Percentiles rank a stretch among this genome's conserved stretches.
phyloP scores from a whole-genome alignment of 2,113 vertebrate species.

The Trichechus manatus region DNA sequence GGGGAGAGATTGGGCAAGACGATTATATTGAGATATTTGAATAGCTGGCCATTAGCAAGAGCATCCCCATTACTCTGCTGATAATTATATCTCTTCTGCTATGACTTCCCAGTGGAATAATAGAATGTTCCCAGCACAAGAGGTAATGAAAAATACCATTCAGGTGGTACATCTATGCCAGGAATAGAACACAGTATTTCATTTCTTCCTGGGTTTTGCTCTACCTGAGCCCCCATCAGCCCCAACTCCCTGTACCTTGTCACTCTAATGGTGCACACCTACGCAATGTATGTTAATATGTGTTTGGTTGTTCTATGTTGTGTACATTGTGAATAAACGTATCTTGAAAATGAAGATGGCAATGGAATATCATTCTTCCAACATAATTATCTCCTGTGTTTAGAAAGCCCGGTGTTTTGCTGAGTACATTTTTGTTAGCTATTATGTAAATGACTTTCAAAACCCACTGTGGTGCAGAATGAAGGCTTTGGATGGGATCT shows the following conservation, averaged over 20 bases:
- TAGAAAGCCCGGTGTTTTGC: slow-evolving; percentile 84
- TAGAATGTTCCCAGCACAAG: slow-evolving; percentile 88
- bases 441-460: slow-evolving; percentile 89
- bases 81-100: slow-evolving; percentile 91
- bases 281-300: slow-evolving; percentile 79
- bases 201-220: slow-evolving; percentile 68
- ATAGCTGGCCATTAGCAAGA: slow-evolving; percentile 91
- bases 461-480: slow-evolving; percentile 83
- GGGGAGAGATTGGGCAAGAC: slow-evolving; percentile 90
- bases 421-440: slow-evolving; percentile 89
- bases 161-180: slow-evolving; percentile 86
- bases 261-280: slow-evolving; percentile 78
- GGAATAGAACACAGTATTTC: slow-evolving; percentile 83
- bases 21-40: slow-evolving; percentile 94
- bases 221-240: not conserved
- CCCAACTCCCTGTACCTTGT: slow-evolving; percentile 42
- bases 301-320: slow-evolving; percentile 81
- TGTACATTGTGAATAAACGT: slow-evolving; percentile 86
- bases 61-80: slow-evolving; percentile 90
- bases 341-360: slow-evolving; percentile 86
- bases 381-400: slow-evolving; percentile 87
- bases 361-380: slow-evolving; percentile 86
- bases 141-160: slow-evolving; percentile 90
- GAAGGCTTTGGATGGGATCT: slow-evolving; percentile 83
- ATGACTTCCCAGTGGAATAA: slow-evolving; percentile 91